Evolutionary conservation across 2,113 vertebrate genomes (phyloP).

Genomic region (Clarias gariepinus): DNA sequence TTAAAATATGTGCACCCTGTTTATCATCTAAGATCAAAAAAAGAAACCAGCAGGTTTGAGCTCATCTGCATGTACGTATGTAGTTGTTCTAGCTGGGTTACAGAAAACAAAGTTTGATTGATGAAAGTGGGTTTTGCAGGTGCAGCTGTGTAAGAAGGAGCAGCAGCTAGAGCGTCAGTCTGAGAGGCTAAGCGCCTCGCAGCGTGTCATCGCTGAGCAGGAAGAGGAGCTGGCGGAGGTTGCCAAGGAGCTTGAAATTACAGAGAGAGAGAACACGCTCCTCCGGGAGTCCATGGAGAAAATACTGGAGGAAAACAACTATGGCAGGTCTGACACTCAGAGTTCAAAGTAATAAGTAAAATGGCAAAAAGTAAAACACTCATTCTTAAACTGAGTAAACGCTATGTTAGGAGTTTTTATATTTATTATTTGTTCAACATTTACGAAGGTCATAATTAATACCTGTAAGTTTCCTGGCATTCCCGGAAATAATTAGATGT

Average conservation of each 20-base stretch:
- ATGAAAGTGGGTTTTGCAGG: slow-evolving; percentile 62
- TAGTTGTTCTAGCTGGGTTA: background rate
- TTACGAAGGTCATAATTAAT: no score
- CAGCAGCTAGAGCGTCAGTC: slow-evolving; percentile 68
- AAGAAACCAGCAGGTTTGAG: no score
- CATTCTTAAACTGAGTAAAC: background rate
- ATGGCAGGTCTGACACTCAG: slow-evolving; percentile 67
- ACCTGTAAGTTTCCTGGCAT: no score
- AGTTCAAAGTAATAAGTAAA: background rate
- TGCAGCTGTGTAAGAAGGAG: slow-evolving; percentile 76
- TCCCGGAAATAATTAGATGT: background rate
- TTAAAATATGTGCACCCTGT: background rate
- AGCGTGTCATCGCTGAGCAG: slow-evolving; percentile 80
- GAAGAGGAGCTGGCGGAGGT: slow-evolving; percentile 82
- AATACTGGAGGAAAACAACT: slow-evolving; percentile 79
- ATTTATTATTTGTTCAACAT: background rate
- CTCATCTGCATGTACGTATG: no score
- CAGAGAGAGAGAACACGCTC: slow-evolving; percentile 78
- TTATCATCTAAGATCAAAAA: no score
- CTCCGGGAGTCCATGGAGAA: slow-evolving; percentile 84
- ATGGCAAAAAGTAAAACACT: background rate
- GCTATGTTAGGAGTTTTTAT: no score
- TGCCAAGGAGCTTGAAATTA: slow-evolving; percentile 83
- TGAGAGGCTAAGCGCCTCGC: slow-evolving; percentile 73
- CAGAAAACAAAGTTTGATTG: background rate